A percentile compares a stretch with the other conserved stretches of the same genome.
Conservation (phyloP, 2,888 invertebrate genomes). For the Harpagoxenus sublaevis region DNA sequence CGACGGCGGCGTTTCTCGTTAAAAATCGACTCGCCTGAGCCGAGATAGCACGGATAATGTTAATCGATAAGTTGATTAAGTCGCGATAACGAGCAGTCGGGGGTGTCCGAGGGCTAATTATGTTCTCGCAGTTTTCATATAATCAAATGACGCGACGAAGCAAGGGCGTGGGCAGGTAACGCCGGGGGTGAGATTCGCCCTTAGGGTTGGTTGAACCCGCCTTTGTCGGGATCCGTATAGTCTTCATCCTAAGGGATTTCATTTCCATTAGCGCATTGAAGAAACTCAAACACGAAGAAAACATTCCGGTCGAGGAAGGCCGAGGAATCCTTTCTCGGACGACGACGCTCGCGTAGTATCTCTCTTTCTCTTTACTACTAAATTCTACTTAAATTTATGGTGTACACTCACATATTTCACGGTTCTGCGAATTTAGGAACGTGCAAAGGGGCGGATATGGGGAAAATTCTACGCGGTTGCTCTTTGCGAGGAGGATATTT, state of each 20-base stretch:
- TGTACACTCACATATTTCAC: not conserved
- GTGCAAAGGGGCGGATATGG: not conserved
- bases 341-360: not conserved
- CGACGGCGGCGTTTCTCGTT: not conserved
- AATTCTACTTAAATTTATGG: conserved; percentile 5
- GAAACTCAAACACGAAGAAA: conserved; percentile 72
- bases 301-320: conserved; percentile 50
- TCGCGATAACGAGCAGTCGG: conserved; percentile 57
- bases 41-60: conserved; percentile 62
- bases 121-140: conserved; percentile 67
- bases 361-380: not conserved
- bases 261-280: conserved; percentile 80
- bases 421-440: conserved; percentile 10
- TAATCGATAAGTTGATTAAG: conserved; percentile 73
- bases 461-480: not conserved
- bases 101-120: conserved; percentile 37
- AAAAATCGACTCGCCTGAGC: not conserved
- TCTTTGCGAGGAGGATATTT: not conserved
- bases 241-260: conserved; percentile 80
- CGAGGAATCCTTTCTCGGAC: conserved; percentile 48
- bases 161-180: conserved; percentile 68
- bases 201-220: conserved; percentile 72
- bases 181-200: conserved; percentile 75
- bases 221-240: conserved; percentile 69
- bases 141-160: conserved; percentile 78